Base-by-base conservation (phyloP, 2,888 invertebrate genomes). In the Spilosoma lubricipeda region DNA sequence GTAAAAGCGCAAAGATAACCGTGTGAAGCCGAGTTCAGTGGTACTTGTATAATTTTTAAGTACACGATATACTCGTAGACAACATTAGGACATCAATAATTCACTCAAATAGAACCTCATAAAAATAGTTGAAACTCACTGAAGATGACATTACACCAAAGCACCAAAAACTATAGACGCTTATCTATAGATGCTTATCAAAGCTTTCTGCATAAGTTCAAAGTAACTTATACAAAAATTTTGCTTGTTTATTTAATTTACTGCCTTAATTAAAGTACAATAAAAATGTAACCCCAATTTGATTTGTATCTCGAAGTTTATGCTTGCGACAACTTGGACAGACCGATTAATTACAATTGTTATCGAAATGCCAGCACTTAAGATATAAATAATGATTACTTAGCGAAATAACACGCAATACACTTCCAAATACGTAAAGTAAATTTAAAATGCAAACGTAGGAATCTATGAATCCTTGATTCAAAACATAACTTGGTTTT, bases 281-380 rank as follows among this genome's bases (percentile, higher is more conserved):
- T 39, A 73, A 45, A 71, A 66, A 52, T 20, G 23, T 71, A 65
- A 66, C 48, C 65, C 66, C 52, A 39, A 67, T 70, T 67, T 42
- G 27, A 67, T 63, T 67, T 18, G 63, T 69, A 72, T 73, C 74
- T 78, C 80, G 77, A 79, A 82, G 72, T 18, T 73, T 77, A 82
- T 75, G 73, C 79, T 71, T 79, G 77, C 65, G 63, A 74, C 39
- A 81, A 71, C 76, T 80, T 84, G 80, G 76, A 75, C 65, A 70
- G 77, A 78, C 36, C 81, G 36, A 85, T 85, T 82, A 85, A 88
- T 86, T 81, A 85, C 84, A 84, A 39, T 85, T 78, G 81, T 86
- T 86, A 88, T 88, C 86, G 85, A 86, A 84, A 78, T 73, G 90
- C 87, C 88, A 86, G 87, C 89, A 88, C 89, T 85, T 83, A 75